These are phyloP conservation scores for Murina feae DNA, from an alignment of 2,113 vertebrate species.

Conservation along the genomic window DNA sequence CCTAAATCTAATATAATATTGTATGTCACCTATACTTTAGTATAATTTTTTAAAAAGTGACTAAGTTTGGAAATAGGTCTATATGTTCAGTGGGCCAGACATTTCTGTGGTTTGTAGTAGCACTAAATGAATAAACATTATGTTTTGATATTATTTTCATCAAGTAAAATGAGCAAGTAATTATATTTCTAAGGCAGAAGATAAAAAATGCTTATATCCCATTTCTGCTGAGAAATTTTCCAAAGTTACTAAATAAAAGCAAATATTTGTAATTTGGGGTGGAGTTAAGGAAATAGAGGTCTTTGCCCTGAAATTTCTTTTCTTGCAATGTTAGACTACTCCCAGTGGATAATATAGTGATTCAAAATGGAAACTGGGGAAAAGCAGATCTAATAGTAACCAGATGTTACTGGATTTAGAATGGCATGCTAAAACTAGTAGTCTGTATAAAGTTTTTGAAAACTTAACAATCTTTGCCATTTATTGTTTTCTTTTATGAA, in stretches of 20 bases:
- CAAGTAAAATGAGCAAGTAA: conserved; percentile 15
- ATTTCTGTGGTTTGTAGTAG: background rate
- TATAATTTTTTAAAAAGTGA: background rate
- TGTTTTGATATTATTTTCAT: background rate
- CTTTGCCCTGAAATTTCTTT: background rate
- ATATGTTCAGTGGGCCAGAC: background rate
- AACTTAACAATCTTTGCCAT: background rate
- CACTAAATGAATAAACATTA: conserved; percentile 6
- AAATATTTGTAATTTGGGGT: background rate
- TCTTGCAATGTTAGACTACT: conserved; percentile 10
- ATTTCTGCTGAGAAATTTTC: conserved; percentile 11
- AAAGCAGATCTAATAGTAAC: conserved; percentile 29
- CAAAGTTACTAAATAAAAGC: conserved; percentile 5
- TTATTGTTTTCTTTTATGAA: conserved; percentile 27
- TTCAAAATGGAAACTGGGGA: conserved; percentile 23
- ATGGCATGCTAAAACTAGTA: background rate
- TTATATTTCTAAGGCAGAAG: background rate
- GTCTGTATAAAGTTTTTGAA: background rate
- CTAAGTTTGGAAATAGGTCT: background rate
- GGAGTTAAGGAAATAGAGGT: background rate
- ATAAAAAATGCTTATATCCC: background rate
- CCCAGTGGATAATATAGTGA: background rate
- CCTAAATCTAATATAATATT: background rate
- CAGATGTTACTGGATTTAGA: conserved; percentile 34
- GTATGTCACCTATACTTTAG: background rate